A percentile compares a stretch with the other conserved stretches of the same genome.
phyloP scores from a whole-genome alignment of 2,888 invertebrate genomes.

The Melipona beecheii region DNA sequence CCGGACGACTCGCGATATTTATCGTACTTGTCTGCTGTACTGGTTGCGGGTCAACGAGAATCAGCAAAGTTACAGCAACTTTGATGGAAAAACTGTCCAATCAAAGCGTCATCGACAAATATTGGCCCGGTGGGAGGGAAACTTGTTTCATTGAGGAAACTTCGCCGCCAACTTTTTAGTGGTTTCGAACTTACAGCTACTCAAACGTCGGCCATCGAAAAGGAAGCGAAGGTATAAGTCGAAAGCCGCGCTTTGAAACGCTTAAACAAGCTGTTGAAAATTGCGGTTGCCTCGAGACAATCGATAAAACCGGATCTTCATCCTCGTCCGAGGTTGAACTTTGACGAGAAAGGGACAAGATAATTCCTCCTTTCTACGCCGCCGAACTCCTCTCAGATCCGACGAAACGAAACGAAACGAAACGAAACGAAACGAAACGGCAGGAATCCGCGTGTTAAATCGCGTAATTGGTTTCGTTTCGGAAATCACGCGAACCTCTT shows the following conservation, averaged over 20 bases:
- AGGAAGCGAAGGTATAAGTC: neutral
- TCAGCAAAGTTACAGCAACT: neutral
- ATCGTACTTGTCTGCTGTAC: neutral
- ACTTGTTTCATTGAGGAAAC: constrained; percentile 23
- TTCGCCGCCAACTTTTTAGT: constrained; percentile 10
- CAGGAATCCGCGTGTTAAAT: constrained; percentile 42
- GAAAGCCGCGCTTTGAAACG: neutral
- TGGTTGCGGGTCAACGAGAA: neutral
- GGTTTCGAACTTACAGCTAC: constrained; percentile 6
- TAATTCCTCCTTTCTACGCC: neutral
- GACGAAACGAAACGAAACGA: neutral
- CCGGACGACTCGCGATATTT: neutral
- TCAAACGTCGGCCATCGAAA: neutral
- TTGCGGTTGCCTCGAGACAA: neutral
- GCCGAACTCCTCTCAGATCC: neutral
- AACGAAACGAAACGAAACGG: neutral
- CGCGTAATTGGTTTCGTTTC: constrained; percentile 49
- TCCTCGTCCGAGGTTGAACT: neutral
- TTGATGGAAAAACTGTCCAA: constrained; percentile 9
- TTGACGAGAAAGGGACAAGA: neutral
- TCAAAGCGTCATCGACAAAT: constrained; percentile 21
- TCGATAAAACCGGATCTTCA: neutral
- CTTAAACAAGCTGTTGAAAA: neutral
- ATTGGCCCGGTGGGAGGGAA: constrained; percentile 6
- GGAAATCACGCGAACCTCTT: constrained; percentile 55